Evolutionary conservation across 2,113 vertebrate species (phyloP), one percentile per base, ranked within the genome.

Genomic region (Lepidothrix coronata): DNA sequence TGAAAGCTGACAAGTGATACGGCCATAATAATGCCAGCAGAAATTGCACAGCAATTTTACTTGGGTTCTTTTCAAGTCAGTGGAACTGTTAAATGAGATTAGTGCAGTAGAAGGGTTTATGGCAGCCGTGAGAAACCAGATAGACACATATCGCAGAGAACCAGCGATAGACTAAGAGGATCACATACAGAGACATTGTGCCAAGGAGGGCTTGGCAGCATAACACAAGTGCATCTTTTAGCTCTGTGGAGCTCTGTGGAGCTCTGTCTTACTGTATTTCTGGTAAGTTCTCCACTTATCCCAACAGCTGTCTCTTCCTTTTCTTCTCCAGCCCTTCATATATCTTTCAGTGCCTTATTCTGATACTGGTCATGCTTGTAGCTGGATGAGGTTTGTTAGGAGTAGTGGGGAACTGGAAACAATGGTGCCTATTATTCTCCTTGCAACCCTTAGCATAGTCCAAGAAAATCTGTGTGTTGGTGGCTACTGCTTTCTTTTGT

Each of bases 21-120:
- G 97, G 67, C 89, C 62, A 85, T 82, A 92, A 89, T 87, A 93
- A 80, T n/a, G 78, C 92, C 89, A 93, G 84, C 81, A 96, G 91
- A 96, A 96, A 95, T 75, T 84, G 81, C 95, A 95, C 80, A 97
- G 93, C 89, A 80, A 91, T 96, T 89, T 94, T 67, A n/a, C 74
- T 94, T 16, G n/a, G 59, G 80, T 62, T 92, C 88, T 94, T 97
- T 95, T 97, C 96, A 96, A 95, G 90, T 66, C 81, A 85, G 84
- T 85, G 87, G 81, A 96, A 89, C 93, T 95, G 95, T 97, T 94
- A 97, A 97, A 97, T 95, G 95, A 94, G 95, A 97, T 97, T 97
- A 97, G 93, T 74, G 84, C 84, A 83, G 78, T 73, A 39, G 95
- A 91, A 93, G 82, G 89, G 87, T 89, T 97, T 95, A 54, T 35